Conservation (phyloP, 2,113 vertebrate species). For the Phainopepla nitens region DNA sequence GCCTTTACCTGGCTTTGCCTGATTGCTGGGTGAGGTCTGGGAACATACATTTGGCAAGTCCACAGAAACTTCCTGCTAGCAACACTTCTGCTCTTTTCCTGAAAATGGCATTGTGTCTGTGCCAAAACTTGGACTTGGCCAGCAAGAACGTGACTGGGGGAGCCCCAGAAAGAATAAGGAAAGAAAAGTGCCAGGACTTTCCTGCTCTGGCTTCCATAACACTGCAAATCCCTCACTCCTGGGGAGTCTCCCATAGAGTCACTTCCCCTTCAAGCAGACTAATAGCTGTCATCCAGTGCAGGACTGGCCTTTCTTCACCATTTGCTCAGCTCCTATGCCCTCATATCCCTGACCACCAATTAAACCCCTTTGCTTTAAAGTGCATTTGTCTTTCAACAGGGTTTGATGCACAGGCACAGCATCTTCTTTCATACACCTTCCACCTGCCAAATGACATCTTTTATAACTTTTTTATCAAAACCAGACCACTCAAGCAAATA, state of each 20-base stretch:
- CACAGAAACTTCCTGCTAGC: background rate
- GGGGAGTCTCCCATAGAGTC: background rate
- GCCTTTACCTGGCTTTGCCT: background rate
- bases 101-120: background rate
- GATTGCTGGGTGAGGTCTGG: slow-evolving; percentile 18
- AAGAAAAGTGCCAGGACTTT: background rate
- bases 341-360: background rate
- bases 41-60: background rate
- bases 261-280: background rate
- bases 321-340: background rate
- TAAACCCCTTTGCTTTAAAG: background rate
- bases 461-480: background rate
- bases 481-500: background rate
- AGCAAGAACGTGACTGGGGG: background rate
- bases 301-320: background rate
- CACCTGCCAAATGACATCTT: background rate
- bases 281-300: background rate
- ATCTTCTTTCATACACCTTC: background rate
- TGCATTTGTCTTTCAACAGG: background rate
- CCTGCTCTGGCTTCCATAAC: background rate
- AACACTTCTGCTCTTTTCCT: background rate
- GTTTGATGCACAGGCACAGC: background rate
- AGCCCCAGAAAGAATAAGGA: background rate
- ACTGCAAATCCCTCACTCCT: background rate
- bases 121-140: background rate